phyloP scores from a whole-genome alignment of 64 coral and sea anemone genomes.

The Pachyseris speciosa region DNA sequence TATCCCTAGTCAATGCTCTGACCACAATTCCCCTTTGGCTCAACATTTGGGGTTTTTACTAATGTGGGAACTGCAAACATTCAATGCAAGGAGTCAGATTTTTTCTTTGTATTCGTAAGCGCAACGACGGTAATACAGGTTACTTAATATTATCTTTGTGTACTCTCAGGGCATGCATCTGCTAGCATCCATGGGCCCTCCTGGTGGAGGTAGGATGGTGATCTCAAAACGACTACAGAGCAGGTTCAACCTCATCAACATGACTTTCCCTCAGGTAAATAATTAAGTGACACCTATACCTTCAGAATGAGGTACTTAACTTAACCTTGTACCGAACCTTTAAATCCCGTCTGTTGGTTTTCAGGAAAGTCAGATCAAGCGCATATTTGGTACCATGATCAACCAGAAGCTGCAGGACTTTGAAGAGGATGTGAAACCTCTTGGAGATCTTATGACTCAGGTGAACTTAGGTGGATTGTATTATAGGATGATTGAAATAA shows the following conservation, averaged over 20 bases:
- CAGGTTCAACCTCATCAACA: constrained; percentile 98
- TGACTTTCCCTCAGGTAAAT: constrained; percentile 97
- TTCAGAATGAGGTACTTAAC: too few species aligned
- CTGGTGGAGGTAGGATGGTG: constrained; percentile 97
- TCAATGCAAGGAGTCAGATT: too few species aligned
- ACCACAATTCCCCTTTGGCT: too few species aligned
- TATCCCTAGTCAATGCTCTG: too few species aligned
- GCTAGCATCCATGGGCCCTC: constrained; percentile 91
- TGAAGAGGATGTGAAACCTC: constrained; percentile 97
- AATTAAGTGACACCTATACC: not conserved
- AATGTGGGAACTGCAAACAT: too few species aligned
- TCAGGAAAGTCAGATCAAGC: constrained; percentile 98
- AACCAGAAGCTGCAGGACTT: constrained; percentile 99
- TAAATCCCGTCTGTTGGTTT: not conserved
- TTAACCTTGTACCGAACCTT: too few species aligned
- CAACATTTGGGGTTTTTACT: too few species aligned
- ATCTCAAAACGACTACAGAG: constrained; percentile 98
- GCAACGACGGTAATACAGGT: too few species aligned
- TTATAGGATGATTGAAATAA: too few species aligned
- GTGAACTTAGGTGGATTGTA: constrained; percentile 37
- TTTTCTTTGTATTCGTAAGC: too few species aligned
- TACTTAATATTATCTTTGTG: not conserved
- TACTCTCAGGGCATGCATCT: constrained; percentile 89
- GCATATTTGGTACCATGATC: constrained; percentile 99
- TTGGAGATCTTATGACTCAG: constrained; percentile 99